These are phyloP conservation scores for Tromatobia lineatoria DNA, from an alignment of 2,888 invertebrate genomes.

Conservation along the genomic window DNA sequence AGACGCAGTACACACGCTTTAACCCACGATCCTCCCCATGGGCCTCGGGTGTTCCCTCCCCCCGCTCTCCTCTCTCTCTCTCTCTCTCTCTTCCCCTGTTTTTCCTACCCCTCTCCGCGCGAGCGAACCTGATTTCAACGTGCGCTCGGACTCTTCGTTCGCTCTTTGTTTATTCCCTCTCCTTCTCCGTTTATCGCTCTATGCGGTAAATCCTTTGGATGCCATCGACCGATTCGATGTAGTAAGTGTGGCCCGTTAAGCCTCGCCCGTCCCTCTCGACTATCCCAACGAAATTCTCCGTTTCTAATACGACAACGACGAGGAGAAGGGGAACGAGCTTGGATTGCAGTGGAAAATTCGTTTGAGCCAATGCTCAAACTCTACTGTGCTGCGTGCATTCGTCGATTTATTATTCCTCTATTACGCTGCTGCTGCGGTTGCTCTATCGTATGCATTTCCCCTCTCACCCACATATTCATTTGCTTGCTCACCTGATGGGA, in stretches of 20 bases:
- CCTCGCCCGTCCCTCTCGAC: background rate
- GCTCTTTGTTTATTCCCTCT: conserved; percentile 24
- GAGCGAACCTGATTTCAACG: conserved; percentile 42
- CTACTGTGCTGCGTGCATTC: background rate
- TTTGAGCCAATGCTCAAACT: background rate
- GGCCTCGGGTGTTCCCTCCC: conserved; percentile 44
- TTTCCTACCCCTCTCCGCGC: conserved; percentile 10
- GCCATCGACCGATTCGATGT: conserved; percentile 41
- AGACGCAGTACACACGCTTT: conserved; percentile 66
- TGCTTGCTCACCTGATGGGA: conserved; percentile 29
- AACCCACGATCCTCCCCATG: conserved; percentile 66
- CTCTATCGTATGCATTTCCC: background rate
- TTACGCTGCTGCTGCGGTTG: background rate
- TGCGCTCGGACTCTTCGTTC: conserved; percentile 1
- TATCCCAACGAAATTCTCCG: background rate
- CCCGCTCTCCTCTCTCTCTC: conserved; percentile 21
- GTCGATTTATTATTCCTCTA: conserved; percentile 6
- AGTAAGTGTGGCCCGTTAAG: background rate
- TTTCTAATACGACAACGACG: background rate
- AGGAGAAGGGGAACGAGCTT: background rate
- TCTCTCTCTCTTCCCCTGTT: conserved; percentile 26
- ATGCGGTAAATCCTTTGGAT: conserved; percentile 30
- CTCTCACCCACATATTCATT: background rate
- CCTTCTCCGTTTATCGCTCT: conserved; percentile 1
- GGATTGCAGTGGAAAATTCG: conserved; percentile 1